phyloP scores from a whole-genome alignment of 2,797 vertebrate species.

The Podarcis siculus region DNA sequence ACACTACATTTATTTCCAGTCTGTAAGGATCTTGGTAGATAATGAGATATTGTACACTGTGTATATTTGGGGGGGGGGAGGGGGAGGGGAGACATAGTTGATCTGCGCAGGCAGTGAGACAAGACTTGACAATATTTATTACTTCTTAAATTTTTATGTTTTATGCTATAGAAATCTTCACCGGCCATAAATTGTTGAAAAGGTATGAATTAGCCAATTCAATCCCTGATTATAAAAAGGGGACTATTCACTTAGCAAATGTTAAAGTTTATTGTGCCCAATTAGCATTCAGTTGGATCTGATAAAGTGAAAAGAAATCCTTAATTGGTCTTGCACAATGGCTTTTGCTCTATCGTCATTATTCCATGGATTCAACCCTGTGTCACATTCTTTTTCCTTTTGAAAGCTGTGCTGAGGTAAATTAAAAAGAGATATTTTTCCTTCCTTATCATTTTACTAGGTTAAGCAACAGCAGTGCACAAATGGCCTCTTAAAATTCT shows the following conservation, averaged over 20 bases:
- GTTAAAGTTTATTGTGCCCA: neutral
- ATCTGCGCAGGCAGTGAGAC: neutral
- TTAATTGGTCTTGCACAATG: neutral
- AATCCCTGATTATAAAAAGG: neutral
- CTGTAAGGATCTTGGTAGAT: neutral
- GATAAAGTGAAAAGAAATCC: constrained; percentile 2
- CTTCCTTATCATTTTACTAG: neutral
- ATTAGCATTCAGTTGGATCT: constrained; percentile 5
- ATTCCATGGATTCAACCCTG: neutral
- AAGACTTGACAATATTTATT: too few species aligned
- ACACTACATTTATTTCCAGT: neutral
- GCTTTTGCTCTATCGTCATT: neutral
- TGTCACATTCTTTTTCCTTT: neutral
- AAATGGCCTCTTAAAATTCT: neutral
- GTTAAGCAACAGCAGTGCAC: neutral
- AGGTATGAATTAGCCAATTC: neutral
- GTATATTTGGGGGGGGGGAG: neutral
- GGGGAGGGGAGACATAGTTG: too few species aligned
- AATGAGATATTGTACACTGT: neutral
- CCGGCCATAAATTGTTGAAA: neutral
- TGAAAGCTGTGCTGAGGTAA: neutral
- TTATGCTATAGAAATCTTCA: neutral
- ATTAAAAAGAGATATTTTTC: neutral
- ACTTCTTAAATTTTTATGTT: neutral
- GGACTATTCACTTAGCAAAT: neutral